Percentiles rank a stretch among this genome's conserved stretches.
Evolutionary conservation across 2,113 vertebrate genomes (phyloP).

Genomic region (Aythya baeri): DNA sequence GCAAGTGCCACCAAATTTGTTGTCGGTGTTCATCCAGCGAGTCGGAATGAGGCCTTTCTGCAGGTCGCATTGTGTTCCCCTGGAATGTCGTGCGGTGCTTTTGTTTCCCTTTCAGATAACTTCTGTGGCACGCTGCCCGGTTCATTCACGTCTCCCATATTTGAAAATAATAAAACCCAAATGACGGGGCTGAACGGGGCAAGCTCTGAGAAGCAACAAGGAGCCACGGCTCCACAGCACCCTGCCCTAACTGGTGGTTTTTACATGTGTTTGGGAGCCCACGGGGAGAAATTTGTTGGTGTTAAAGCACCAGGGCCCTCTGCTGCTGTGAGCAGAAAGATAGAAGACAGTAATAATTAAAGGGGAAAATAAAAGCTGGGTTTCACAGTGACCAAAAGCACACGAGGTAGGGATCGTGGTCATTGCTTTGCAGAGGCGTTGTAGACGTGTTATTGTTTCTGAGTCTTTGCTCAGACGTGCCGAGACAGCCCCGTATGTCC

Average conservation of each 20-base stretch:
- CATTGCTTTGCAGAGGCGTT: not conserved
- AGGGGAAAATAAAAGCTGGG: not conserved
- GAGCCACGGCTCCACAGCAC: not conserved
- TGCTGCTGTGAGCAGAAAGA: not conserved
- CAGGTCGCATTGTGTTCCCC: not conserved
- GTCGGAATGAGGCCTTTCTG: not conserved
- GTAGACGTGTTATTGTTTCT: accelerated
- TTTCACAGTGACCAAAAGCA: not conserved
- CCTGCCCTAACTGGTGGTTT: not conserved
- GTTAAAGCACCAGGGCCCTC: not conserved
- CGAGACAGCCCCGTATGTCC: not conserved
- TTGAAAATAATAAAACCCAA: not conserved
- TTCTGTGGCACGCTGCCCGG: not conserved
- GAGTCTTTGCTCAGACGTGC: not conserved
- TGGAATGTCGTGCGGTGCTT: not conserved
- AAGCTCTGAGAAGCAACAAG: not conserved
- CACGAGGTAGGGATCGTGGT: not conserved
- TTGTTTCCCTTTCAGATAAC: not conserved
- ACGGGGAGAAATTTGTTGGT: not conserved
- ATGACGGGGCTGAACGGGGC: not conserved
- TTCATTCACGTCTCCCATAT: not conserved
- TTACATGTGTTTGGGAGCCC: not conserved
- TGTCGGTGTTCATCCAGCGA: not conserved
- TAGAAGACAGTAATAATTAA: not conserved
- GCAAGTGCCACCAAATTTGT: not conserved